Evolutionary conservation across 2,888 invertebrate genomes (phyloP), one percentile per base, ranked within the genome.

Genomic region (Camponotus fellah): DNA sequence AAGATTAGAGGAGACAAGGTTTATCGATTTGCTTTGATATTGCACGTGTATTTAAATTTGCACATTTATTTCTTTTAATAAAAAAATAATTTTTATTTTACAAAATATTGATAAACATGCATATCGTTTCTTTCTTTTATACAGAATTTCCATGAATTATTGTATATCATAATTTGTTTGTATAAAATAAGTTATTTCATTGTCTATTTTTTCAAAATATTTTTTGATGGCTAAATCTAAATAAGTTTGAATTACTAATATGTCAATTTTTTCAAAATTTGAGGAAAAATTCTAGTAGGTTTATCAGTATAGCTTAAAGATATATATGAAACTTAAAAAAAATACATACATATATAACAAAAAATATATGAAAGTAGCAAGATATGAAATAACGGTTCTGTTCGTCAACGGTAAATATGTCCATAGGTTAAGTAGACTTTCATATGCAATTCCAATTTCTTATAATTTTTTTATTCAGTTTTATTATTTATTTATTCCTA

Each of bases 381-480:
- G 26, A 66, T 66, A 40, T 66, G 26, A 40, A 66, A 14, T 77
- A 77, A 66, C 40, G 26, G 26, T 40, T 14, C 12, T 12, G 14
- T 3, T 53, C 3, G 21, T 37, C 12, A 58, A 21, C 40, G 14
- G 4, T 40, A 32, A 26, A 66, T 14, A 14, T 3, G n/a, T 40
- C 32, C 12, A 66, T 77, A 66, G 37, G 12, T 56, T 12, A 12
- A 77, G n/a, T 32, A 26, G 26, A 40, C 37, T 56, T 40, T 26
- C 4, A 6, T 21, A n/a, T 49, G 8, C 17, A 9, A 77, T 77
- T 66, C 26, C 12, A n/a, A 40, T 66, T 8, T 2, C 53, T 53
- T 6, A 53, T 12, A 10, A 53, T 53, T 46, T n/a, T 2, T 12
- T 9, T 2, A 12, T 62, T 17, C 37, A 32, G 26, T 49, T 17